Evolutionary conservation across 2,113 vertebrate species (phyloP).

Genomic region (Psittacula cyanocephala): DNA sequence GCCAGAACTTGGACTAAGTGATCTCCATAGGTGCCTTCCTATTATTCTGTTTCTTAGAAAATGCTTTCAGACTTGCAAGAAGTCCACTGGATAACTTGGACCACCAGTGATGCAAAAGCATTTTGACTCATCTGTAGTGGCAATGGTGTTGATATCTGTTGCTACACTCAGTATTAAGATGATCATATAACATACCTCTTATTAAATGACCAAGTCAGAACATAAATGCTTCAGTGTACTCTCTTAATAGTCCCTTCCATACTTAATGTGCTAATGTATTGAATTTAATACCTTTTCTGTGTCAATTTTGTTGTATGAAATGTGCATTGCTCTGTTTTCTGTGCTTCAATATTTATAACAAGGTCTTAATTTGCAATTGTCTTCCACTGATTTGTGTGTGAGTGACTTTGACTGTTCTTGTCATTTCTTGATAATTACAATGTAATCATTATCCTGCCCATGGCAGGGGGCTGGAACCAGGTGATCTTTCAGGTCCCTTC

Average conservation of each 20-base stretch:
- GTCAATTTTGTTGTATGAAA: neutral
- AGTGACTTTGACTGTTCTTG: neutral
- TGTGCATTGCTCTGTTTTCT: neutral
- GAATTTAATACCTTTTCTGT: neutral
- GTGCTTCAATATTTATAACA: neutral
- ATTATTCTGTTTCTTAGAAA: neutral
- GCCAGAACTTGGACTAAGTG: neutral
- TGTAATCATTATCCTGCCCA: neutral
- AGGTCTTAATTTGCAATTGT: neutral
- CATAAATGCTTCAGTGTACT: neutral
- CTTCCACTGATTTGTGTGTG: neutral
- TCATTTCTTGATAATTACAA: neutral
- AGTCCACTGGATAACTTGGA: neutral
- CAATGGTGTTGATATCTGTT: neutral
- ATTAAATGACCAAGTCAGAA: neutral
- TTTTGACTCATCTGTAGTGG: neutral
- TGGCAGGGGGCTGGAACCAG: neutral
- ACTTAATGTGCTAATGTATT: neutral
- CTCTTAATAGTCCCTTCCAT: neutral
- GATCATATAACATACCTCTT: neutral
- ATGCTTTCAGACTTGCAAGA: neutral
- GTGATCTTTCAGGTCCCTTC: neutral
- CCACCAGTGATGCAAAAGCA: neutral
- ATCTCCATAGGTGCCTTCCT: neutral
- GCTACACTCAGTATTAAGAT: neutral